Evolutionary conservation across 2,888 invertebrate species (phyloP), one percentile per base, ranked within the genome.

Genomic region (Entomobrya multifasciata): DNA sequence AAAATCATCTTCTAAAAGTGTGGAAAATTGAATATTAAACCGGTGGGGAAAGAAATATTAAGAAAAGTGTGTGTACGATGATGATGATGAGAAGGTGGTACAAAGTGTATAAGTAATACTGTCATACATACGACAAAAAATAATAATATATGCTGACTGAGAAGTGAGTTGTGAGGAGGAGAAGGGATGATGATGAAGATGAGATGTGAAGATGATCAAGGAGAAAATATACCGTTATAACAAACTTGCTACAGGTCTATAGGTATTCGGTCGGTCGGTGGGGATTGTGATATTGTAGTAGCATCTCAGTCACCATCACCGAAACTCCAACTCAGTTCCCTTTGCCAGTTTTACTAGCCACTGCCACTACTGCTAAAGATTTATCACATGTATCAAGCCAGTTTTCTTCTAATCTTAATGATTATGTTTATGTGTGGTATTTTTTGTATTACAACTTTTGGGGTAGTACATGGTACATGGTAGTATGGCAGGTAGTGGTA

Each of bases 151-250:
- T 79, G 79, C 49, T 15, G 78, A n/a, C 49, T 15, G 36, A 36
- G 36, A 8, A 36, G 36, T 36, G 36, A 36, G 36, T 36, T 36
- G n/a, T 36, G 36, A 8, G 36, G 4, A 36, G 36, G 36, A 36
- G 36, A 49, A 62, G 17, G 52, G 70, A 41, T 70, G 82, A 62
- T 76, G 36, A 67, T 70, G 82, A 74, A 83, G n/a, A 67, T 47
- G 65, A 76, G n/a, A n/a, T n/a, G n/a, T 44, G 82, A 83, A 49
- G 60, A 74, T 74, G 74, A 74, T 62, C 49, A 76, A 76, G 82
- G 36, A 52, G 27, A 74, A 82, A 83, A 52, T 62, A 41, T 83
- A 74, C 82, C 82, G 82, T 83, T 83, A 76, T 20, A 83, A 30
- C 76, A 74, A 83, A 62, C 82, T 74, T 79, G 25, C 79, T 70